These are phyloP conservation scores for Lagopus muta DNA, from an alignment of 2,113 vertebrate genomes.

Conservation along the genomic window DNA sequence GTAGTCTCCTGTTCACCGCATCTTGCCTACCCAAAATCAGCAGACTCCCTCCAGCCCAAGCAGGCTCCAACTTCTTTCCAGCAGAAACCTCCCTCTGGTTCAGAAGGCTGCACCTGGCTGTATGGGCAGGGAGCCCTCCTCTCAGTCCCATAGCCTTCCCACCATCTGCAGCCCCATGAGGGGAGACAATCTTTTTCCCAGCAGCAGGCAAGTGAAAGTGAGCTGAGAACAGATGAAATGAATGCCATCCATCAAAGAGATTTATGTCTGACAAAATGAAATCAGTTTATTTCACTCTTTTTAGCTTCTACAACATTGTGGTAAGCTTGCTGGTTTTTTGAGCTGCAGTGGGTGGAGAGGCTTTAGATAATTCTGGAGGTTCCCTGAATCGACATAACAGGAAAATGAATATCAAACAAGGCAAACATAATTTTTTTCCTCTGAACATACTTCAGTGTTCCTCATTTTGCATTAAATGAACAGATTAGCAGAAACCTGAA, in stretches of 20 bases:
- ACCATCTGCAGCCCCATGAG: neutral
- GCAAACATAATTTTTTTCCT: neutral
- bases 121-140: neutral
- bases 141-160: neutral
- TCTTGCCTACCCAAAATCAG: neutral
- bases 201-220: neutral
- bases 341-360: neutral
- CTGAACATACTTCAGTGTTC: neutral
- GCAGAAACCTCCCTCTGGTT: neutral
- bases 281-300: neutral
- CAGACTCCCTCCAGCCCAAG: neutral
- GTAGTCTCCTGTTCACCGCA: neutral
- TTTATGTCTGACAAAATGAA: neutral
- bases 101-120: neutral
- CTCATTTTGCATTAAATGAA: neutral
- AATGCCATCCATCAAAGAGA: neutral
- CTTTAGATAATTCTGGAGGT: neutral
- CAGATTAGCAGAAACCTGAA: neutral
- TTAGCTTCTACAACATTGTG: fast-evolving
- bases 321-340: neutral
- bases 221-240: neutral
- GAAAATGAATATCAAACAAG: neutral
- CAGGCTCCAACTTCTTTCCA: neutral
- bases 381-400: neutral
- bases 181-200: neutral